phyloP scores from a whole-genome alignment of 2,888 invertebrate genomes.

The Entomobrya proxima region DNA sequence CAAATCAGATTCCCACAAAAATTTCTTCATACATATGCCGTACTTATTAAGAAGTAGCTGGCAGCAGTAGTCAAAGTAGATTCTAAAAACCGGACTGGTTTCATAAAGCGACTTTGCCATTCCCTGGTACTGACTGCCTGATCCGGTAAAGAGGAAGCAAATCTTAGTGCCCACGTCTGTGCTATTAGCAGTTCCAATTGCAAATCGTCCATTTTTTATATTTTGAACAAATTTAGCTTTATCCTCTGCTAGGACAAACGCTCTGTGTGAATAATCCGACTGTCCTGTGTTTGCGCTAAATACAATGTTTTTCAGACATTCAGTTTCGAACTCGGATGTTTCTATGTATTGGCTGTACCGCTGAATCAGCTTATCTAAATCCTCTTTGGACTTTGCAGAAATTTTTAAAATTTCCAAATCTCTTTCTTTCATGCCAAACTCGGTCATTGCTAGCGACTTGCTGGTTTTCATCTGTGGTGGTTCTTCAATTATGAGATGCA shows the following conservation, averaged over 20 bases:
- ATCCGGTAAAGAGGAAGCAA: constrained; percentile 62
- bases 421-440: background rate
- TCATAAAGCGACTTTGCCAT: constrained; percentile 53
- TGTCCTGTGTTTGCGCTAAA: constrained; percentile 46
- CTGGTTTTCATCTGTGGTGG: constrained; percentile 28
- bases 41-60: constrained; percentile 6
- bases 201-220: too few relatives aligned
- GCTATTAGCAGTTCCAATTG: too few relatives aligned
- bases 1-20: constrained; percentile 5
- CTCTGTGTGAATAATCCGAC: constrained; percentile 30
- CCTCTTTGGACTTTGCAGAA: constrained; percentile 45
- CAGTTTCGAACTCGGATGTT: too few relatives aligned
- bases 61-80: constrained; percentile 43
- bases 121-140: constrained; percentile 46
- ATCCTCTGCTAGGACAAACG: background rate
- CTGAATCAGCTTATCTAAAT: background rate
- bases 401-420: constrained; percentile 28
- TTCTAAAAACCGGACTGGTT: constrained; percentile 46
- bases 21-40: background rate
- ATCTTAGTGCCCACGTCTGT: background rate
- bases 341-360: background rate
- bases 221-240: background rate
- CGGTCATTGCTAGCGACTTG: background rate
- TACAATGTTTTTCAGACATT: constrained; percentile 29
- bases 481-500: constrained; percentile 63